A percentile compares a stretch with the other conserved stretches of the same genome.
Evolutionary conservation across 2,888 invertebrate species (phyloP).

Genomic region (Eilema sororculum): DNA sequence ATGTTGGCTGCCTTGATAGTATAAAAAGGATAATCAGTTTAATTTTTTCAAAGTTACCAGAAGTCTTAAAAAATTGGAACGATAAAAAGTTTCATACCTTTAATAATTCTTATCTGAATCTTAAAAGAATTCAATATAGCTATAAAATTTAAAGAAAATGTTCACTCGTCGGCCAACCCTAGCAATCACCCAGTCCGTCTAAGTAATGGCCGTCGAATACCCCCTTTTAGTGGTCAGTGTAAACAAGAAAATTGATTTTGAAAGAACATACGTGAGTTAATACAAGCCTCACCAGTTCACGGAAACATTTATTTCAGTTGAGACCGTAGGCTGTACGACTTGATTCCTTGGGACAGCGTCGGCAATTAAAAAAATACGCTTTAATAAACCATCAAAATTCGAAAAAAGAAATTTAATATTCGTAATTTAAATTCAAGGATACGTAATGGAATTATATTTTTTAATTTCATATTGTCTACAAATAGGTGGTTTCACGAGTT

Average conservation of each 20-base stretch:
- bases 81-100: too few relatives aligned
- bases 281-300: slow-evolving; percentile 67
- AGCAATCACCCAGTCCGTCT: slow-evolving; percentile 49
- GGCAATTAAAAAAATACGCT: slow-evolving; percentile 49
- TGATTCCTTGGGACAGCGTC: slow-evolving; percentile 45
- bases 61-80: too few relatives aligned
- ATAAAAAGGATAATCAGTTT: too few relatives aligned
- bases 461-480: not conserved
- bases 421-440: slow-evolving; percentile 38
- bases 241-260: slow-evolving; percentile 85
- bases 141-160: not conserved
- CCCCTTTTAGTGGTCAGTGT: slow-evolving; percentile 76
- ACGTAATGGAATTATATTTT: slow-evolving; percentile 3
- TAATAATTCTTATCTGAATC: too few relatives aligned
- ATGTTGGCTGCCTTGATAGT: too few relatives aligned
- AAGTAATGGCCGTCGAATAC: slow-evolving; percentile 73
- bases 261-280: slow-evolving; percentile 68
- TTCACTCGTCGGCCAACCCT: slow-evolving; percentile 58
- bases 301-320: slow-evolving; percentile 72
- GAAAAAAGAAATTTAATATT: slow-evolving; percentile 29
- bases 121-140: not conserved
- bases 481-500: not conserved
- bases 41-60: too few relatives aligned
- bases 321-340: slow-evolving; percentile 55
- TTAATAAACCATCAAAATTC: slow-evolving; percentile 29